These are phyloP conservation scores for Augochlora pura DNA, from an alignment of 1,140 invertebrate species.

Conservation along the genomic window DNA sequence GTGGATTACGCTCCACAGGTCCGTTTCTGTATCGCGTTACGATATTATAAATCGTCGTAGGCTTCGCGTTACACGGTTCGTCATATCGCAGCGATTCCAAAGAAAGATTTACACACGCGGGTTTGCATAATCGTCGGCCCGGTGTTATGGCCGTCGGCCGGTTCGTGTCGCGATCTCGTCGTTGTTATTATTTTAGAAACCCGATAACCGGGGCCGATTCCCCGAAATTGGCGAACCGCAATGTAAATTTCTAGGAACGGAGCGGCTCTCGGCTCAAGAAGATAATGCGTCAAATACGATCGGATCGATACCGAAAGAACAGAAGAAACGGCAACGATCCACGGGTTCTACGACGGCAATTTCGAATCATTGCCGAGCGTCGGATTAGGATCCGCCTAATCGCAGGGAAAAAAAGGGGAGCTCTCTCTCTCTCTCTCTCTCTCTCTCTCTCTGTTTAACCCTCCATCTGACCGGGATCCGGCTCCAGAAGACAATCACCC, in stretches of 20 bases:
- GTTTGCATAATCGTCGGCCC: neutral
- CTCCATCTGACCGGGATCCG: constrained; percentile 32
- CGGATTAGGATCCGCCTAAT: neutral
- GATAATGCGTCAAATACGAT: neutral
- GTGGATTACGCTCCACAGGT: constrained; percentile 42
- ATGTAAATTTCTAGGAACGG: neutral
- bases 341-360: neutral
- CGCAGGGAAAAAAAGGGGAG: neutral
- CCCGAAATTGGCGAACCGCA: neutral
- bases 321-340: neutral
- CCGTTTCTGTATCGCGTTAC: neutral
- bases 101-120: neutral
- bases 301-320: neutral
- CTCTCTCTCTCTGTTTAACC: constrained; percentile 27
- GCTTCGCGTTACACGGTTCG: neutral
- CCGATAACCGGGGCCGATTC: neutral
- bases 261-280: neutral
- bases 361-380: constrained; percentile 11
- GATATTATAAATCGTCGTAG: neutral
- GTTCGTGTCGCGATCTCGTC: neutral
- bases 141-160: neutral
- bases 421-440: no score
- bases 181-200: neutral
- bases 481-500: constrained; percentile 36
- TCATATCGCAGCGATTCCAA: neutral